These are phyloP conservation scores for Aporrectodea caliginosa DNA, from an alignment of 1,140 invertebrate genomes.

Conservation along the genomic window DNA sequence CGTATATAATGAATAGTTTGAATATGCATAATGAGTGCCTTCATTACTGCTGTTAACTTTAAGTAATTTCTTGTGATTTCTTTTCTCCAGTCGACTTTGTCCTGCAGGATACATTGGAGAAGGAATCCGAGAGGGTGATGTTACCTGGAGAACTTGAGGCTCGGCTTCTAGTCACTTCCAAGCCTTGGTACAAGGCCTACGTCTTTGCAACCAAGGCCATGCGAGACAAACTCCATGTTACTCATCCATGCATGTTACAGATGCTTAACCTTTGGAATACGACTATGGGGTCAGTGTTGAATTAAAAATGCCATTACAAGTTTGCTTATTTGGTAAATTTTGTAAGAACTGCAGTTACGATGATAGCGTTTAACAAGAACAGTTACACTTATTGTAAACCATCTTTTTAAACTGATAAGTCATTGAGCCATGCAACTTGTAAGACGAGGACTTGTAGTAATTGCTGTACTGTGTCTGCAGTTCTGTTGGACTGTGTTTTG, in stretches of 20 bases:
- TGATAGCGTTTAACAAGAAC: no score
- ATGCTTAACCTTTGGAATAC: slow-evolving; percentile 77
- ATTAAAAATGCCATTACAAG: no score
- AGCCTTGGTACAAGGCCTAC: slow-evolving; percentile 62
- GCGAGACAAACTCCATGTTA: slow-evolving; percentile 67
- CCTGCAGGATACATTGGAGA: slow-evolving; percentile 66
- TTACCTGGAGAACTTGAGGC: slow-evolving; percentile 55
- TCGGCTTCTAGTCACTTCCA: slow-evolving; percentile 61
- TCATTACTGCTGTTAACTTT: neutral
- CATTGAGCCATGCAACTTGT: no score
- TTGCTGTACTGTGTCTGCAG: no score
- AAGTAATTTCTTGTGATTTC: neutral
- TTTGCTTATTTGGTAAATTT: no score
- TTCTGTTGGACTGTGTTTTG: no score
- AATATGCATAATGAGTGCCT: no score
- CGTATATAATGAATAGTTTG: no score
- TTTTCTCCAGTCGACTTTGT: slow-evolving; percentile 68
- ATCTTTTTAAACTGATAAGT: no score
- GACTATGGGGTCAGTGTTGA: slow-evolving; percentile 67
- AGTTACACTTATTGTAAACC: no score
- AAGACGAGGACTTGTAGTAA: no score
- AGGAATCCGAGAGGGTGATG: slow-evolving; percentile 48
- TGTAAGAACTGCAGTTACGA: no score
- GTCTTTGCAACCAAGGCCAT: slow-evolving; percentile 57
- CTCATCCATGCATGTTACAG: slow-evolving; percentile 77